Evolutionary conservation across 2,888 invertebrate genomes (phyloP).

Genomic region (Harpalus rubripes): DNA sequence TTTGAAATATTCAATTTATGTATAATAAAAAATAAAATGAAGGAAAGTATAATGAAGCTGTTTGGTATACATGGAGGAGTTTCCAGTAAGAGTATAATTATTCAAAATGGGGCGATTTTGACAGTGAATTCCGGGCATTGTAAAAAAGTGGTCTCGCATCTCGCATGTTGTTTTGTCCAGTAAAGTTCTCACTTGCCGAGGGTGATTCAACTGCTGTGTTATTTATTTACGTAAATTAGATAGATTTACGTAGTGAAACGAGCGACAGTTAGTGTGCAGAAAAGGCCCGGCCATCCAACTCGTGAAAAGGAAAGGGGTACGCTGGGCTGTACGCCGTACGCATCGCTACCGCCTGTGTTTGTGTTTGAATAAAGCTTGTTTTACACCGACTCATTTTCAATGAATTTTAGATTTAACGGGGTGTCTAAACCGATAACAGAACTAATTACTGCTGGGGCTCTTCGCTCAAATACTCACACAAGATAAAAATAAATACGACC

Average conservation of each 20-base stretch:
- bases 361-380: conserved; percentile 42
- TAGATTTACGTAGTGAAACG: conserved; percentile 56
- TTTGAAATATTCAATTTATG: neutral
- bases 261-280: conserved; percentile 53
- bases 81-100: conserved; percentile 1
- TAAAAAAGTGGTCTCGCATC: conserved; percentile 32
- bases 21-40: neutral
- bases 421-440: conserved; percentile 43
- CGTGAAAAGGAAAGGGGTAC: conserved; percentile 5
- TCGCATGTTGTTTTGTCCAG: conserved; percentile 10
- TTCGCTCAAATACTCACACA: neutral
- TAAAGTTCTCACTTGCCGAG: conserved; percentile 4
- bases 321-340: neutral
- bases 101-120: conserved; percentile 34
- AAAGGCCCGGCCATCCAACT: conserved; percentile 9
- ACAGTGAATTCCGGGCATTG: conserved; percentile 29
- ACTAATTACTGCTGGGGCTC: conserved; percentile 30
- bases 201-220: conserved; percentile 25
- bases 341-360: neutral
- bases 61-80: neutral
- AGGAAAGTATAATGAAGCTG: neutral
- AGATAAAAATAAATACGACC: neutral
- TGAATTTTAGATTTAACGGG: conserved; percentile 38
- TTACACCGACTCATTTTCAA: conserved; percentile 44
- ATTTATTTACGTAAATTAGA: conserved; percentile 58